Evolutionary conservation across 1,140 invertebrate genomes (phyloP).

Genomic region (Sycobia sp.): DNA sequence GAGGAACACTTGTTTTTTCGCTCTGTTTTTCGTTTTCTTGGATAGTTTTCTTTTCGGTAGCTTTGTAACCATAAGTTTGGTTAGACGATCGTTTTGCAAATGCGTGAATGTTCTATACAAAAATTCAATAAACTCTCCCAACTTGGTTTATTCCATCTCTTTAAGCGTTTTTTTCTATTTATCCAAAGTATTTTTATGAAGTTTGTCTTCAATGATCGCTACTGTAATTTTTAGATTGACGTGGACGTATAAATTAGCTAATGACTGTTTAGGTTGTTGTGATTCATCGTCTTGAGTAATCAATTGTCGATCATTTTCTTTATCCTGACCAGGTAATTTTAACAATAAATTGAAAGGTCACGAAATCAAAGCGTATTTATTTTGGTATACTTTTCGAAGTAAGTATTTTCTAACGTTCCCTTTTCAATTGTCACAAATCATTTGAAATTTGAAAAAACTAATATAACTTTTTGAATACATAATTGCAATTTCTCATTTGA

Average conservation of each 20-base stretch:
- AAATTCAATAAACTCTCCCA: slow-evolving; percentile 11
- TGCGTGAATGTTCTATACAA: slow-evolving; percentile 14
- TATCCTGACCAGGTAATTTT: no score
- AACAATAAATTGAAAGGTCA: slow-evolving; percentile 2
- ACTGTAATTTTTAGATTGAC: slow-evolving; percentile 1
- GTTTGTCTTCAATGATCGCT: background rate
- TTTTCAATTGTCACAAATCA: slow-evolving; percentile 1
- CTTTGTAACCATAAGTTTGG: no score
- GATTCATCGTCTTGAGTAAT: slow-evolving; percentile 9
- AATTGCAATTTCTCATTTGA: slow-evolving; percentile 6
- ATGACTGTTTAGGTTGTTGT: background rate
- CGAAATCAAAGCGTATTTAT: no score
- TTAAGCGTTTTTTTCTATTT: slow-evolving; percentile 6
- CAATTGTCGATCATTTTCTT: slow-evolving; percentile 1
- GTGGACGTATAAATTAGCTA: background rate
- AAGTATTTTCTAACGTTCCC: background rate
- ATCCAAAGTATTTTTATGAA: slow-evolving; percentile 10
- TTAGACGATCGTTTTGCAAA: no score
- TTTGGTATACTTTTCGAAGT: no score
- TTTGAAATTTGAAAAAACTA: background rate
- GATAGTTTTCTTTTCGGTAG: background rate
- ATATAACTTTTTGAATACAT: background rate
- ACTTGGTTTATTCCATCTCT: background rate
- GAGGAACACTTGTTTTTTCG: no score
- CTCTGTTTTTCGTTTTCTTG: background rate